Percentiles rank a stretch among this genome's conserved stretches.
Conservation (phyloP, 2,797 vertebrate species). For the Arnoldichthys spilopterus region DNA sequence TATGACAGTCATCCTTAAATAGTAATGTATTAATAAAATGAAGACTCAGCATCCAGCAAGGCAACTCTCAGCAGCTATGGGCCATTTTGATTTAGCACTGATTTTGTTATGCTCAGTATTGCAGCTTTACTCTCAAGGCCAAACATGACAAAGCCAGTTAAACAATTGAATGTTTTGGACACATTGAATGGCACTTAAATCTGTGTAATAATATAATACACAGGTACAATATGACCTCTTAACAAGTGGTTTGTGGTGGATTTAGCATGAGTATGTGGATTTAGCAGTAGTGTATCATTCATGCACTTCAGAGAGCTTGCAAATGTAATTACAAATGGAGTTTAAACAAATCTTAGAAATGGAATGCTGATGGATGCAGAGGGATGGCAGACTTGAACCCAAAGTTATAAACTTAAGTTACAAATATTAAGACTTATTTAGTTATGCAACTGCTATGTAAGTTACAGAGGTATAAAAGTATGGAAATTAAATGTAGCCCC, state of each 20-base stretch:
- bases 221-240: constrained; percentile 4
- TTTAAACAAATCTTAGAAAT: neutral
- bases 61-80: neutral
- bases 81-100: neutral
- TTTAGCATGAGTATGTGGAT: constrained; percentile 2
- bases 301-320: neutral
- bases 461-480: neutral
- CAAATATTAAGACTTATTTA: neutral
- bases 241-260: constrained; percentile 22
- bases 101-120: neutral
- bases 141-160: constrained; percentile 7
- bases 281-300: neutral
- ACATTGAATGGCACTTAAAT: neutral
- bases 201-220: constrained; percentile 24
- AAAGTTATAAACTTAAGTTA: neutral
- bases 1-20: neutral
- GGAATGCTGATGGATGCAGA: neutral
- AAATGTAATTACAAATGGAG: constrained; percentile 1
- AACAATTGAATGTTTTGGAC: neutral
- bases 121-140: neutral
- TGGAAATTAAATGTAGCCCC: neutral
- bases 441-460: no score
- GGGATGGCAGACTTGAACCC: neutral
- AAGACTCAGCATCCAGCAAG: neutral
- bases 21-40: neutral